phyloP scores from a whole-genome alignment of 2,797 vertebrate species.

The Hephaestus fuliginosus region DNA sequence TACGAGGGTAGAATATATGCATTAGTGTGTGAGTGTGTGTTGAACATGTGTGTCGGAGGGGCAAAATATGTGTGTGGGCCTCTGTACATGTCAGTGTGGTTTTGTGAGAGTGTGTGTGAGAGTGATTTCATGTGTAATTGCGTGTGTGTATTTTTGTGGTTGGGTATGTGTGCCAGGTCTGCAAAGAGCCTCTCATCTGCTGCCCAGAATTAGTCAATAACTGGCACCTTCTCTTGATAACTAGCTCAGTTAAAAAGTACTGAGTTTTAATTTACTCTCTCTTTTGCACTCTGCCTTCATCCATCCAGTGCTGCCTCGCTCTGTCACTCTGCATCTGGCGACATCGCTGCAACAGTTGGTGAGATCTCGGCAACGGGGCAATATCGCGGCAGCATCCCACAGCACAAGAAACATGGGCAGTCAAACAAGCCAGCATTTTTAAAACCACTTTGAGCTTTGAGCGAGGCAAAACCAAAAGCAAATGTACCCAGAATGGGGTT shows the following conservation, averaged over 20 bases:
- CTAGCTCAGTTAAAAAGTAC: conserved; percentile 60
- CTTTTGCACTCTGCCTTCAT: conserved; percentile 21
- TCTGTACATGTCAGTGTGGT: conserved; percentile 59
- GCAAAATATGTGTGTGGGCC: conserved; percentile 53
- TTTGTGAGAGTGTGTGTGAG: conserved; percentile 28
- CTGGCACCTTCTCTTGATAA: conserved; percentile 73
- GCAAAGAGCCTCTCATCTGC: conserved; percentile 69
- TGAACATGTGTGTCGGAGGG: conserved; percentile 56
- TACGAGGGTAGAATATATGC: conserved; percentile 47
- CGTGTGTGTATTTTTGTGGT: conserved; percentile 48
- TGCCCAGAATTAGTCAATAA: conserved; percentile 78
- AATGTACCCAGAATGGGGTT: not conserved
- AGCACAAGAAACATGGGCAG: not conserved
- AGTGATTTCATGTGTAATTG: conserved; percentile 36
- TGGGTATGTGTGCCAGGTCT: conserved; percentile 55
- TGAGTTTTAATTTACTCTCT: conserved; percentile 59
- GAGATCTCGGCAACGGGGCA: not conserved
- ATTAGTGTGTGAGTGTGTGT: conserved; percentile 27
- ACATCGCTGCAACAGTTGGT: not conserved
- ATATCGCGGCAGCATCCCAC: not conserved
- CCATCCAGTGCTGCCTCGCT: not conserved
- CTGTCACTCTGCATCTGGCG: not conserved
- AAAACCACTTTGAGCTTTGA: not conserved
- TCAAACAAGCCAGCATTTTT: not conserved
- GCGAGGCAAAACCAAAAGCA: not conserved